A percentile compares a stretch with the other conserved stretches of the same genome.
Evolutionary conservation across 2,113 vertebrate genomes (phyloP).

Genomic region (Spizaetus ornatus): DNA sequence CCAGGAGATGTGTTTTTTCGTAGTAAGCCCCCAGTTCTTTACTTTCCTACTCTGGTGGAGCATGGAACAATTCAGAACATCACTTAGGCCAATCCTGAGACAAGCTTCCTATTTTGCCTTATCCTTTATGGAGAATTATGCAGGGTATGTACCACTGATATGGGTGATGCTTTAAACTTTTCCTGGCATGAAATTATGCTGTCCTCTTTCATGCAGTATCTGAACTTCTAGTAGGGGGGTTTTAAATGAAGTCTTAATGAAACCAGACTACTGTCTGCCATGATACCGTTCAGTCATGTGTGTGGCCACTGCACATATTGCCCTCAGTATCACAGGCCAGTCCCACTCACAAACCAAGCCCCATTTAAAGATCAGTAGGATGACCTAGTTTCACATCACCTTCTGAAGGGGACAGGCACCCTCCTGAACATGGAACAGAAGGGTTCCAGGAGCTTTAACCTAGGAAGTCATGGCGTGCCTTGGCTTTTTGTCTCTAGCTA

Average conservation of each 20-base stretch:
- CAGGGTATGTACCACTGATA: neutral
- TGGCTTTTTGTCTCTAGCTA: constrained; percentile 71
- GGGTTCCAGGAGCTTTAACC: neutral
- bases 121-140: fast-evolving
- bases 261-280: fast-evolving
- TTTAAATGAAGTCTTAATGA: neutral
- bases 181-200: neutral
- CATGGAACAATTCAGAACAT: neutral
- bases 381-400: neutral
- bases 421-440: neutral
- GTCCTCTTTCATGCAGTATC: neutral
- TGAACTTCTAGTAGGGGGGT: neutral
- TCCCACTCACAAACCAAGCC: neutral
- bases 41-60: neutral
- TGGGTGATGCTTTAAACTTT: neutral
- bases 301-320: neutral
- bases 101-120: neutral
- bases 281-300: fast-evolving
- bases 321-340: fast-evolving
- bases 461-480: neutral
- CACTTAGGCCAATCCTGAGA: neutral
- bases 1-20: fast-evolving
- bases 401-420: neutral
- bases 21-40: fast-evolving
- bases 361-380: neutral